These are phyloP conservation scores for Ostrea denselamellosa DNA, from an alignment of 1,140 invertebrate genomes.

Conservation along the genomic window DNA sequence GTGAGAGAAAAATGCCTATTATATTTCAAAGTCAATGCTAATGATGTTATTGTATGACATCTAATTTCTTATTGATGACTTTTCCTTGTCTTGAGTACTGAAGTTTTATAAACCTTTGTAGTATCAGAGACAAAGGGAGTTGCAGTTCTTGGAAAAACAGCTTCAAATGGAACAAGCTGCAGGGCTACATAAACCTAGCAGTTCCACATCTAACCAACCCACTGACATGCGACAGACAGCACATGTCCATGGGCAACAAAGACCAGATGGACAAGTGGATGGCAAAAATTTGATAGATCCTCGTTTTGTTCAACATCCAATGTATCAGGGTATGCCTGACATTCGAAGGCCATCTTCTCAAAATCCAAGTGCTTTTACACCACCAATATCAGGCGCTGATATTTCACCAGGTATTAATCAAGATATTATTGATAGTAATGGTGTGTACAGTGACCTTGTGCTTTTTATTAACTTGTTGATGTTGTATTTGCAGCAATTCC, in stretches of 20 bases:
- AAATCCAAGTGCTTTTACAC: slow-evolving; percentile 59
- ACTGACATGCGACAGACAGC: slow-evolving; percentile 54
- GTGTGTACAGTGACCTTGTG: neutral
- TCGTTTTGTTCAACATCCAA: slow-evolving; percentile 47
- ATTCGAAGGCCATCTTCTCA: slow-evolving; percentile 55
- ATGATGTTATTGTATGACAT: slow-evolving; percentile 51
- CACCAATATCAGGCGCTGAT: slow-evolving; percentile 52
- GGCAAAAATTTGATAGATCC: slow-evolving; percentile 49
- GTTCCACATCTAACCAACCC: slow-evolving; percentile 23
- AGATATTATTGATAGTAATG: neutral
- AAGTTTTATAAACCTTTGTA: neutral
- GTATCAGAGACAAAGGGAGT: slow-evolving; percentile 52
- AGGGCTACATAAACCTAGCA: slow-evolving; percentile 12
- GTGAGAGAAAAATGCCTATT: no score
- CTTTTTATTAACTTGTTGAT: neutral
- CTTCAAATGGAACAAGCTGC: slow-evolving; percentile 41
- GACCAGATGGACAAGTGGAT: slow-evolving; percentile 38
- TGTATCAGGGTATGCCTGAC: slow-evolving; percentile 45
- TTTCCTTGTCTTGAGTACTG: neutral
- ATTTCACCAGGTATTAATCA: slow-evolving; percentile 39
- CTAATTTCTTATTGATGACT: no score
- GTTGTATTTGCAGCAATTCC: slow-evolving; percentile 3
- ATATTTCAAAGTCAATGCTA: neutral
- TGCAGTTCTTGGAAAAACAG: slow-evolving; percentile 49
- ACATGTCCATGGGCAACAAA: slow-evolving; percentile 48